Evolutionary conservation across 92 coral and sea anemone species (phyloP), one percentile per base, ranked within the genome.

Genomic region (Bergia puertoricense): DNA sequence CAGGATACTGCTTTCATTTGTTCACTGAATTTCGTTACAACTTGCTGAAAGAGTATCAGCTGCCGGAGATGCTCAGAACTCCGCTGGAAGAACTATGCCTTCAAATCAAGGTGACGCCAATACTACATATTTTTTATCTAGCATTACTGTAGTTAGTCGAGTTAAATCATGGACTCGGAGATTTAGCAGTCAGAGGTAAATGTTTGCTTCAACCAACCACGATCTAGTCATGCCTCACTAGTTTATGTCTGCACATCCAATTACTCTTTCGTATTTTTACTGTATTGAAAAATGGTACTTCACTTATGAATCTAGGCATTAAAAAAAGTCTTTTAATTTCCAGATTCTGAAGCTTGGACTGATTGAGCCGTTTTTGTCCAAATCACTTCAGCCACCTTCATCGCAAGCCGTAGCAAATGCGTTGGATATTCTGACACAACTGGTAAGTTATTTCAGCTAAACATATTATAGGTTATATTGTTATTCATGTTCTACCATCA

Each of bases 21-120:
- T 95, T 92, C 81, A 95, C 99, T 65, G 91, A 91, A 90, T 89
- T 89, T 39, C 99, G 90, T 86, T 82, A 91, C 45, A 91, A 93
- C 50, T 77, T 89, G 46, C 86, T 97, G 90, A 91, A 92, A 37
- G 99, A 97, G 77, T 97, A 95, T 68, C 99, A 97, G 88, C 93
- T 92, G 76, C 99, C 99, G 38, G 99, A 97, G 92, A 97, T 97
- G 93, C 80, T 97, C 48, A 86, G 99, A 8, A 97, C 99, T 13
- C 99, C 99, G 0, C 92, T 97, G 11, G 99, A 97, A 79, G 99
- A 95, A 85, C 90, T 97, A 1, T 92, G 97, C 84, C 93, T 97
- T 46, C 99, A 97, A 67, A 94, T 97, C 59, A 97, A 97, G 97
- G 99, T 95, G 51, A 41, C 45, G 6, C 41, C 2, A 18, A 16